Percentiles rank a stretch among this genome's conserved stretches.
Conservation (phyloP, 2,113 vertebrate species). For the Rhagologus leucostigma region DNA sequence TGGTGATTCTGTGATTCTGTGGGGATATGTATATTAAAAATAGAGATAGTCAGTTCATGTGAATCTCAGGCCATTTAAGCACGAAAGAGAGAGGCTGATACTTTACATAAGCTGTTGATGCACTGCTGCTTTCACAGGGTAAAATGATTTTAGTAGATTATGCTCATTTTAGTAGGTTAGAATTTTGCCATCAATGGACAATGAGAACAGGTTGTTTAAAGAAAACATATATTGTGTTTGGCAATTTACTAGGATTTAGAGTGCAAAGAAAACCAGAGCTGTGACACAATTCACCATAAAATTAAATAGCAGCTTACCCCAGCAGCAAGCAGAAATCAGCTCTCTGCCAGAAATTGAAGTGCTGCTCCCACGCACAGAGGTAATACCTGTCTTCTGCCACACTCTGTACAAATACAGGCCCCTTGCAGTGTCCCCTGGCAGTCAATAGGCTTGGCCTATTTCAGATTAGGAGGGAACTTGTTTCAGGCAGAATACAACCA, state of each 20-base stretch:
- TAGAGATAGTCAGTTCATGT: not conserved
- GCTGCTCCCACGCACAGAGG: not conserved
- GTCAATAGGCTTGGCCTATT: not conserved
- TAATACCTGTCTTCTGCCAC: not conserved
- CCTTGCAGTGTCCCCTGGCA: not conserved
- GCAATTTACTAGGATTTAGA: slow-evolving; percentile 20
- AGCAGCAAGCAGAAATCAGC: slow-evolving; percentile 3
- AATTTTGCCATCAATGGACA: slow-evolving; percentile 5
- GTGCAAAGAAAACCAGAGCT: not conserved
- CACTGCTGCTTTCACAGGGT: not conserved
- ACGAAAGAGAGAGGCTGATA: not conserved
- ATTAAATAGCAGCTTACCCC: slow-evolving; percentile 39
- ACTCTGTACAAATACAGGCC: not conserved
- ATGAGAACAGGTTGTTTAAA: slow-evolving; percentile 34
- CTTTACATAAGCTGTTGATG: not conserved
- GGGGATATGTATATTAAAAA: not conserved
- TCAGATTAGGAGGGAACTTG: not conserved
- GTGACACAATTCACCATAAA: slow-evolving; percentile 30
- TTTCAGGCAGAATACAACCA: not conserved
- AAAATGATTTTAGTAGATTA: slow-evolving; percentile 33
- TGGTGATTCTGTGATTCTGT: no score
- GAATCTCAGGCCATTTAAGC: not conserved
- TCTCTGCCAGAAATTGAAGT: not conserved
- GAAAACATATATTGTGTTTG: not conserved
- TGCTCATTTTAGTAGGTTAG: not conserved